Percentiles rank a stretch among this genome's conserved stretches.
These are phyloP conservation scores for Notoglanidium macrostoma DNA, from an alignment of 2,797 vertebrate genomes.

Conservation along the genomic window DNA sequence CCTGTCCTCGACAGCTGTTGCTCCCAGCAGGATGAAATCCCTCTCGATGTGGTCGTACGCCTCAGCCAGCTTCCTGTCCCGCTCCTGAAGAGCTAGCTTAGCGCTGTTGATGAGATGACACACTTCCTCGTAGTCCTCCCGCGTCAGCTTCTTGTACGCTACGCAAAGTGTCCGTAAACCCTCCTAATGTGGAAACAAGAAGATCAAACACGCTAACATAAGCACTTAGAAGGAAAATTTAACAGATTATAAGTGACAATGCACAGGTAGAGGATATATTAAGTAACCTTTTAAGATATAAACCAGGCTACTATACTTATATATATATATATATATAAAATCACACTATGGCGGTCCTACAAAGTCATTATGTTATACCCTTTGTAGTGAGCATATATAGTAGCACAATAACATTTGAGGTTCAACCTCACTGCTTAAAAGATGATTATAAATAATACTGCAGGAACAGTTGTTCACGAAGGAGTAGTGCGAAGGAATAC, in stretches of 20 bases:
- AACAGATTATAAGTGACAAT: not conserved
- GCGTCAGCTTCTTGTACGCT: conserved; percentile 85
- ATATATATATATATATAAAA: not conserved
- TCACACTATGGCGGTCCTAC: not conserved
- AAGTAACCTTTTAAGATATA: not conserved
- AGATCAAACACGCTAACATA: not conserved
- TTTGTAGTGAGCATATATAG: not conserved
- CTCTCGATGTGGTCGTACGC: conserved; percentile 91
- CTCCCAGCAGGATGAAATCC: conserved; percentile 89
- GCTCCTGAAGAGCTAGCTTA: conserved; percentile 88
- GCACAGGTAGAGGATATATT: not conserved
- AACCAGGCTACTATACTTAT: not conserved
- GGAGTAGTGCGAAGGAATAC: too few relatives aligned
- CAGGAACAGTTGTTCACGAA: too few relatives aligned
- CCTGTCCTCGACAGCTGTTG: conserved; percentile 96
- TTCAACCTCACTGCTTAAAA: too few relatives aligned
- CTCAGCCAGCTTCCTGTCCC: conserved; percentile 88
- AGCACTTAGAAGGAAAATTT: not conserved
- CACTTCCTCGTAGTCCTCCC: conserved; percentile 77
- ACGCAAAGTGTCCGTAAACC: conserved; percentile 93
- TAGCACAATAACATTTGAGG: too few relatives aligned
- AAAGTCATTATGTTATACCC: not conserved
- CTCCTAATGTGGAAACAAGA: conserved; percentile 75
- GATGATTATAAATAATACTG: too few relatives aligned
- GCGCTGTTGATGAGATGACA: conserved; percentile 79